Conservation (phyloP, 2,888 invertebrate species). For the Keiferia lycopersicella region DNA sequence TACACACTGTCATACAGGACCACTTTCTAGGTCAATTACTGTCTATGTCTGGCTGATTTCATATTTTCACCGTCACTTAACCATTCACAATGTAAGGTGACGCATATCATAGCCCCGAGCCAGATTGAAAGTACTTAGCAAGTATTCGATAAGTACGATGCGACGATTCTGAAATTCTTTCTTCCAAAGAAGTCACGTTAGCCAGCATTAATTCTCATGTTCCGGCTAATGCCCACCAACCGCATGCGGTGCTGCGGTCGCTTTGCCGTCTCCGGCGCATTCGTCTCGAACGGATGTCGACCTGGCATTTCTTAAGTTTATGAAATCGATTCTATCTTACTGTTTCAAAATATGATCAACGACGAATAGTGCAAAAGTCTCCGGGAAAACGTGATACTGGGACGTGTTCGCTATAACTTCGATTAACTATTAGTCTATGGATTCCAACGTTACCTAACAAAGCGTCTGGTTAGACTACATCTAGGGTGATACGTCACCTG, state of each 20-base stretch:
- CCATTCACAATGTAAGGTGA: background rate
- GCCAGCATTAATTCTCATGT: constrained; percentile 50
- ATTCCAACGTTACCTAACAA: constrained; percentile 19
- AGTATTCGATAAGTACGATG: background rate
- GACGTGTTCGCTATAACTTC: constrained; percentile 13
- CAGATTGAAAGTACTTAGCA: background rate
- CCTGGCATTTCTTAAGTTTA: constrained; percentile 49
- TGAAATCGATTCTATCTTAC: constrained; percentile 34
- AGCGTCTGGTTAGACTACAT: constrained; percentile 13
- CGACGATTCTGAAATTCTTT: background rate
- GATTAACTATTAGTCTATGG: background rate
- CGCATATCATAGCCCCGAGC: background rate
- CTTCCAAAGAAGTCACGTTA: constrained; percentile 48
- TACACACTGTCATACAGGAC: constrained; percentile 34
- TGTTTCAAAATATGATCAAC: constrained; percentile 21
- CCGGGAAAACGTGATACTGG: constrained; percentile 2
- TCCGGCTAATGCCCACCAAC: constrained; percentile 52
- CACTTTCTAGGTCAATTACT: constrained; percentile 49
- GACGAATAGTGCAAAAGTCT: background rate
- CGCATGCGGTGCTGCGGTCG: constrained; percentile 62
- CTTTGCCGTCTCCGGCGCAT: constrained; percentile 55
- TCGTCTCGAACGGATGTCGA: constrained; percentile 61
- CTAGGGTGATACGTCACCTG: constrained; percentile 29
- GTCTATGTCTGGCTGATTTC: constrained; percentile 10
- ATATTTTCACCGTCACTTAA: background rate